Percentiles rank a stretch among this genome's conserved stretches.
Conservation (phyloP, 2,888 invertebrate species). For the Dryobotodes eremita region DNA sequence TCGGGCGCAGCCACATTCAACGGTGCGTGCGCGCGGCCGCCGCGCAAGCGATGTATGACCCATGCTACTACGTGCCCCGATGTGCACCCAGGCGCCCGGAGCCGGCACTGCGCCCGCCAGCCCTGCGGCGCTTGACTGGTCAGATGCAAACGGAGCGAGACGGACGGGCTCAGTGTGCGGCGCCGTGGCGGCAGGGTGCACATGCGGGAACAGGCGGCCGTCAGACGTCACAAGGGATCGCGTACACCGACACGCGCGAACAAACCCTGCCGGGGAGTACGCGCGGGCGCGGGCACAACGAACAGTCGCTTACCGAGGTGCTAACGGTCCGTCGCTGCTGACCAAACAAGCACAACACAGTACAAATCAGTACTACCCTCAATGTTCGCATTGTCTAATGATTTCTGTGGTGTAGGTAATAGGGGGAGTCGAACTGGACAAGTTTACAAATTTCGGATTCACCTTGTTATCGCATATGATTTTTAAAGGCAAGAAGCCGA, state of each 20-base stretch:
- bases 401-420: slow-evolving; percentile 73
- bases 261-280: slow-evolving; percentile 80
- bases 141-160: slow-evolving; percentile 51
- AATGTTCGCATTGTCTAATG: slow-evolving; percentile 82
- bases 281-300: slow-evolving; percentile 84
- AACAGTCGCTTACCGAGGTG: slow-evolving; percentile 89
- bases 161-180: slow-evolving; percentile 48
- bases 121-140: slow-evolving; percentile 50
- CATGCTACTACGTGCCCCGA: slow-evolving; percentile 88
- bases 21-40: slow-evolving; percentile 90
- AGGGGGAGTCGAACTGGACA: slow-evolving; percentile 72
- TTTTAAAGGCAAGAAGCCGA: slow-evolving; percentile 68
- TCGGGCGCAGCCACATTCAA: slow-evolving; percentile 91
- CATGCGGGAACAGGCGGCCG: slow-evolving; percentile 81
- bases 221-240: slow-evolving; percentile 89
- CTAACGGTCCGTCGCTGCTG: slow-evolving; percentile 91
- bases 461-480: slow-evolving; percentile 69
- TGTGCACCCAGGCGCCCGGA: slow-evolving; percentile 69
- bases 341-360: slow-evolving; percentile 90
- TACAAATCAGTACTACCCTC: slow-evolving; percentile 89
- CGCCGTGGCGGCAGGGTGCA: slow-evolving; percentile 67
- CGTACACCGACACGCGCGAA: slow-evolving; percentile 85
- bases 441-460: slow-evolving; percentile 70
- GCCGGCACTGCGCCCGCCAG: slow-evolving; percentile 57
- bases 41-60: slow-evolving; percentile 90